Evolutionary conservation across 2,888 invertebrate genomes (phyloP), one percentile per base, ranked within the genome.

Genomic region (Ischnura elegans): DNA sequence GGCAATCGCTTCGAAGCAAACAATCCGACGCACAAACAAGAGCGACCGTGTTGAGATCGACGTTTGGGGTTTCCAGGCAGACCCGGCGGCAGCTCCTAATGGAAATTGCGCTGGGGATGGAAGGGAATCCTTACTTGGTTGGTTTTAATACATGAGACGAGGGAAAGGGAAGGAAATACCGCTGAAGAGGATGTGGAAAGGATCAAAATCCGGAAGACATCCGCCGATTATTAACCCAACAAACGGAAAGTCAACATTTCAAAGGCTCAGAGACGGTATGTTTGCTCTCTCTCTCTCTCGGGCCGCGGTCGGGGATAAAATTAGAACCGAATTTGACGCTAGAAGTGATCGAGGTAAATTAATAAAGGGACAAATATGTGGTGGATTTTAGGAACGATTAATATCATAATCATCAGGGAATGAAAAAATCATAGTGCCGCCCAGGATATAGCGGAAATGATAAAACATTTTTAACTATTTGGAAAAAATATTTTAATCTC

Each of bases 21-120:
- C 86, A 86, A 86, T 86, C 86, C 45, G 3, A 8, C 86, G 45
- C 86, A 46, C 86, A 86, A 86, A 86, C 86, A 86, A 86, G 86
- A 4, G 8, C 4, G n/a, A n/a, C n/a, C n/a, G n/a, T n/a, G n/a
- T n/a, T n/a, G n/a, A n/a, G n/a, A n/a, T n/a, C n/a, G n/a, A n/a
- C n/a, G n/a, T n/a, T n/a, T n/a, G n/a, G n/a, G n/a, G n/a, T n/a
- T n/a, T n/a, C n/a, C n/a, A n/a, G n/a, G n/a, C n/a, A n/a, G n/a
- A n/a, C n/a, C n/a, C n/a, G n/a, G n/a, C n/a, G n/a, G 43, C 85
- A n/a, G 86, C 45, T 43, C 45, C 45, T 86, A 86, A 86, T 86
- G 86, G 86, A 86, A 86, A 86, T 86, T 46, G 86, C 86, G 45
- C 76, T 25, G 86, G 46, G 16, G 86, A 43, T 16, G 85, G 21